Base-by-base conservation (phyloP, 2,113 vertebrate genomes). In the Todiramphus saurophagus region DNA sequence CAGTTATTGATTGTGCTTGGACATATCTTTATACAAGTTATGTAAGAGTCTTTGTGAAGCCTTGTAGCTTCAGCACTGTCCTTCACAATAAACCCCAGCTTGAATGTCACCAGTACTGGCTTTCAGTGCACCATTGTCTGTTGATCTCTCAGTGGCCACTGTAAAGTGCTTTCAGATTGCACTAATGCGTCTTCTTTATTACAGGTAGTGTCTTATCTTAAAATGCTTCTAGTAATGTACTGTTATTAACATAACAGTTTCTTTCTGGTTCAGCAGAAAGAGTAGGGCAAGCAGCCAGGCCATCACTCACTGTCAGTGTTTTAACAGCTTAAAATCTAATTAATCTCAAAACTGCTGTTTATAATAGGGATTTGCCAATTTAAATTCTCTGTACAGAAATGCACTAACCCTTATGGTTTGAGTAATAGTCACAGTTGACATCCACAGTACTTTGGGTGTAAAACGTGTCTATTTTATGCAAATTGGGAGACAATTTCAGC, bases 241-340 rank as follows among this genome's bases (percentile, higher is more conserved):
- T 44, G 27, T 68, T 97, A 68, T 83, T 87, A 93, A 90, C 48
- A n/a, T 60, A n/a, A 84, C 8, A 11, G 7, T 56, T 95, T 96
- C n/a, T 82, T 64, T 95, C 75, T 92, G 62, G 82, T 94, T 95
- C 80, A 90, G 53, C 28, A 83, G 94, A 96, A 94, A 72, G 95
- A 89, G 75, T 53, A 81, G 80, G 63, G 91, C 72, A 83, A 44
- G 76, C 31, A 74, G 69, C 90, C 91, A 77, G 56, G 19, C 41
- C 55, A 46, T 97, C 92, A 76, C 72, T 97, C 85, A 53, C 46
- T 87, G 86, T 70, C 74, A 72, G 69, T 79, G 50, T 66, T 77
- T 89, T 94, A 96, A 63, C 75, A 74, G 87, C 92, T 92, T 64
- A 66, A 91, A 96, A 95, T 88, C 79, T 63, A 89, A 93, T 97